These are phyloP conservation scores for Neomorphus geoffroyi DNA, from an alignment of 2,797 vertebrate genomes.

Conservation along the genomic window DNA sequence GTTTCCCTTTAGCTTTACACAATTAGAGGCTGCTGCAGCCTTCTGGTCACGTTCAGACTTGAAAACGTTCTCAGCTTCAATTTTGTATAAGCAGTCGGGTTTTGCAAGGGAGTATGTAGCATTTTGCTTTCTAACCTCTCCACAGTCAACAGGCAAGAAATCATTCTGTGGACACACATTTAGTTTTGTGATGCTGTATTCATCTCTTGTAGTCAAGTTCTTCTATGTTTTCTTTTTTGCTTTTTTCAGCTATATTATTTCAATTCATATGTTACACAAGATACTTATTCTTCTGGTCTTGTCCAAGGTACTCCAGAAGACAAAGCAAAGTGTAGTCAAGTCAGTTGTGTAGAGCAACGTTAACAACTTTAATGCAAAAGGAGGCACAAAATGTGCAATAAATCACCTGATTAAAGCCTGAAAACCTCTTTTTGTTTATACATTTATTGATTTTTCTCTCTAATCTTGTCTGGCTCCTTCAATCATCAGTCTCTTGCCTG, in stretches of 20 bases:
- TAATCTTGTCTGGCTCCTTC: conserved; percentile 54
- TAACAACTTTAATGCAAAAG: conserved; percentile 37
- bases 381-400: conserved; percentile 6
- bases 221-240: neutral
- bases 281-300: conserved; percentile 13
- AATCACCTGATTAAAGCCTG: conserved; percentile 43
- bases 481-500: conserved; percentile 34
- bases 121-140: conserved; percentile 51
- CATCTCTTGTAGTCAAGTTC: conserved; percentile 24
- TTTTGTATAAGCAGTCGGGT: neutral
- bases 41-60: neutral
- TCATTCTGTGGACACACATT: neutral
- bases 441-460: conserved; percentile 64
- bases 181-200: conserved; percentile 18
- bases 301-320: conserved; percentile 23
- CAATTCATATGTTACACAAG: conserved; percentile 31
- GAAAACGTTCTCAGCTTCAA: neutral
- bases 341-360: neutral
- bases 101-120: neutral
- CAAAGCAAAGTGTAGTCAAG: neutral
- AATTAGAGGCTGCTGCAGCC: neutral
- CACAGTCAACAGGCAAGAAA: conserved; percentile 34
- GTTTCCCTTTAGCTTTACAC: neutral
- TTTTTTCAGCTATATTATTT: conserved; percentile 9
- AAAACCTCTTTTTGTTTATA: conserved; percentile 63